Evolutionary conservation across 2,888 invertebrate species (phyloP), one percentile per base, ranked within the genome.

Genomic region (Auanema sp.): DNA sequence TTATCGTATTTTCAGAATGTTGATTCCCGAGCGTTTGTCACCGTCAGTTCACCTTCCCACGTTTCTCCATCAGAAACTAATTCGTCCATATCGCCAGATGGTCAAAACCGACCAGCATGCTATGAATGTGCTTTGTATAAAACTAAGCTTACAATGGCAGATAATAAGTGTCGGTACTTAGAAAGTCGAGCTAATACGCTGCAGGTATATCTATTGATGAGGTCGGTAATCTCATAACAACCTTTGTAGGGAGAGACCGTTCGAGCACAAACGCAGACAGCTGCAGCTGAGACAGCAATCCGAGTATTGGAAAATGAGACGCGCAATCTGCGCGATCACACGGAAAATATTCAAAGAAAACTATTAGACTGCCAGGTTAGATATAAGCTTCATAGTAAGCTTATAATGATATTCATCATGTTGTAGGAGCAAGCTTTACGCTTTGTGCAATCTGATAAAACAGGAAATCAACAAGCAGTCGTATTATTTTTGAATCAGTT

Each of bases 61-160:
- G 63, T 58, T 40, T 63, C 63, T n/a, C 63, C 63, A 8, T 47
- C 63, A 8, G 57, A 58, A 24, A 58, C 63, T 14, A 57, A 58
- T 3, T 63, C 63, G 21, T 62, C 62, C 10, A 49, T 47, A 16
- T 62, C 62, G 12, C 62, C 62, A 8, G 62, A 62, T 16, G 57
- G 60, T 25, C 62, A 62, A 1, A 33, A 33, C 33, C 3, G 33
- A 33, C 33, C 33, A 5, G 25, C 33, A 18, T 75, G 75, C 50
- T 75, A 65, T 58, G 72, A 75, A n/a, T 75, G 75, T 52, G 62
- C 68, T 3, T 51, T 69, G 25, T 52, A 61, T 58, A 72, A 71
- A 56, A 66, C 69, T 16, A 67, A 67, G 33, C 43, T 66, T 16
- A 61, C 60, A 14, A 57, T 68, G 33, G 56, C 70, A 0, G 72